Conservation (phyloP, 2,113 vertebrate genomes). For the Serilophus lunatus region DNA sequence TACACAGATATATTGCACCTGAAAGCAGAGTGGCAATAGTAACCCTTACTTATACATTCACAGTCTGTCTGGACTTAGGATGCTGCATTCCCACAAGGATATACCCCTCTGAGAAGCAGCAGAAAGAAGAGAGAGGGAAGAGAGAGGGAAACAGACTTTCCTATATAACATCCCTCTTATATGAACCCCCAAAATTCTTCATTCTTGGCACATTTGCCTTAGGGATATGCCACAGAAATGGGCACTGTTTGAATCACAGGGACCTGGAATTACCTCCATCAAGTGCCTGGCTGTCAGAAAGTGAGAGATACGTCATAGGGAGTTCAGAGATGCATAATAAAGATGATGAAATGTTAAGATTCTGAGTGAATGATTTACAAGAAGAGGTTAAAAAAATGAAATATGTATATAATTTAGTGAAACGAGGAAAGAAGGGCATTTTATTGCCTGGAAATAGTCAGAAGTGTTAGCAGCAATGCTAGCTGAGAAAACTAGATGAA, state of each 20-base stretch:
- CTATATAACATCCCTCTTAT: neutral
- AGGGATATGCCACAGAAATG: too few species aligned
- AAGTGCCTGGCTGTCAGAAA: neutral
- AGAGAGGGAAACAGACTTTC: neutral
- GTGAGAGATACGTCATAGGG: neutral
- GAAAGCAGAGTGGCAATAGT: neutral
- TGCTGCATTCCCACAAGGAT: neutral
- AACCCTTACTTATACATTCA: neutral
- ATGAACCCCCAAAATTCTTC: neutral
- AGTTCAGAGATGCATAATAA: slow-evolving; percentile 28
- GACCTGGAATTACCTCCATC: neutral
- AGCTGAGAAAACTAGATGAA: neutral
- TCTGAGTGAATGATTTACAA: slow-evolving; percentile 9
- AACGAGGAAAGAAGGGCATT: neutral
- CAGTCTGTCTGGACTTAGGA: neutral
- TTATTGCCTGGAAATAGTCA: neutral
- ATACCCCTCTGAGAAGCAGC: neutral
- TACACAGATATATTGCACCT: neutral
- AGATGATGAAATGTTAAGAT: slow-evolving; percentile 40
- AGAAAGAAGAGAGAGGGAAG: neutral
- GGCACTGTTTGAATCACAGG: neutral
- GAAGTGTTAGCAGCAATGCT: neutral
- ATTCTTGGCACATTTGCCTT: neutral
- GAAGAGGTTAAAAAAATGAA: slow-evolving; percentile 43
- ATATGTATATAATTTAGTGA: slow-evolving; percentile 36